A percentile compares a stretch with the other conserved stretches of the same genome.
Evolutionary conservation across 30 jellyfish, hydroid and myxozoan species (phyloP).

Genomic region (Rhopilema esculentum): DNA sequence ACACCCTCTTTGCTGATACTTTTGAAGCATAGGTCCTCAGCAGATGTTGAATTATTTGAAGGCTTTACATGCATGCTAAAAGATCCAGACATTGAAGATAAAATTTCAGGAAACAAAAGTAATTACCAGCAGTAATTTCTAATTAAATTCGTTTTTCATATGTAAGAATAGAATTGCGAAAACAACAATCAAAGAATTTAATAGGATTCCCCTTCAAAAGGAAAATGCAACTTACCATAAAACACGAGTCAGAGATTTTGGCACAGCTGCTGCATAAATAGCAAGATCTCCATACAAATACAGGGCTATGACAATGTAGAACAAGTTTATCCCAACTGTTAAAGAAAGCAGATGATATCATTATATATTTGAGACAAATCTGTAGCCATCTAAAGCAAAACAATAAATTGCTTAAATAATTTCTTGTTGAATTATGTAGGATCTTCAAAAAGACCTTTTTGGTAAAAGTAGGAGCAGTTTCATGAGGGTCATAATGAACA

Average conservation of each 20-base stretch:
- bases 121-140: background rate
- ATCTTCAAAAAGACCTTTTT: no score
- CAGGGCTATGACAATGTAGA: slow-evolving; percentile 73
- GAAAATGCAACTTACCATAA: slow-evolving; percentile 85
- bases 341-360: background rate
- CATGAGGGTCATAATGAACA: no score
- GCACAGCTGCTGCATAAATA: slow-evolving; percentile 97
- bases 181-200: no score
- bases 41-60: background rate
- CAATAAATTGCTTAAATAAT: no score
- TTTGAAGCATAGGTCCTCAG: slow-evolving; percentile 3
- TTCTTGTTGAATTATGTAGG: no score
- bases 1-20: slow-evolving; percentile 25
- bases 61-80: slow-evolving; percentile 1
- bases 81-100: background rate
- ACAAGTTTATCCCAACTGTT: slow-evolving; percentile 74
- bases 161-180: no score
- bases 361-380: no score
- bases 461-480: no score
- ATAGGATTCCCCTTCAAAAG: no score
- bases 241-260: slow-evolving; percentile 87
- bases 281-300: slow-evolving; percentile 97
- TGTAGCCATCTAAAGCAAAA: no score
- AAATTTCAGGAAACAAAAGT: background rate
- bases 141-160: no score